Evolutionary conservation across 2,797 vertebrate genomes (phyloP).

Genomic region (Chrysolophus pictus): DNA sequence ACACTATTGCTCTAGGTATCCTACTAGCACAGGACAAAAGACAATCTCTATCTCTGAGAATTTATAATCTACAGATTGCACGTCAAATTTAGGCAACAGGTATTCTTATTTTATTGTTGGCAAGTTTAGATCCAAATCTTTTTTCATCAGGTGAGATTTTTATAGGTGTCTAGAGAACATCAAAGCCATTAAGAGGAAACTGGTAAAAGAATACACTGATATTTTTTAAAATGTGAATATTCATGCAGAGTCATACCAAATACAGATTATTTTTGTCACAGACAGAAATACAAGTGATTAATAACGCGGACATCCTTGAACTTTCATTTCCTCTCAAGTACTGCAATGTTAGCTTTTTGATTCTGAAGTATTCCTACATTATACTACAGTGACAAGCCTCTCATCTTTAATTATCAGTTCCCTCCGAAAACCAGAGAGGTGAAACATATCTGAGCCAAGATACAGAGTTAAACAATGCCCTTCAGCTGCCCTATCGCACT

Average conservation of each 20-base stretch:
- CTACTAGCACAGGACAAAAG: constrained; percentile 3
- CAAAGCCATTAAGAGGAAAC: not conserved
- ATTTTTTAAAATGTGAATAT: constrained; percentile 7
- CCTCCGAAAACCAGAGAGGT: not conserved
- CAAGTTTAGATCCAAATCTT: not conserved
- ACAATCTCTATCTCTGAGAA: not conserved
- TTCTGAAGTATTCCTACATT: constrained; percentile 35
- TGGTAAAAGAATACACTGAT: not conserved
- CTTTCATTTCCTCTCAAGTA: constrained; percentile 56
- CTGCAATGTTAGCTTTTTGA: not conserved
- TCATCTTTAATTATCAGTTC: constrained; percentile 53
- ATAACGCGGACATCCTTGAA: constrained; percentile 31
- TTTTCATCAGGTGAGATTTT: not conserved
- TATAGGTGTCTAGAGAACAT: not conserved
- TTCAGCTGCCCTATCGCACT: not conserved
- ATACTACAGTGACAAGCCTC: constrained; percentile 9
- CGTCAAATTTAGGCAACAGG: not conserved
- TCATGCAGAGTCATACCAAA: constrained; percentile 21
- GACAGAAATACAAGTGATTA: constrained; percentile 39
- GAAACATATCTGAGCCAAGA: not conserved
- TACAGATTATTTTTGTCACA: constrained; percentile 27
- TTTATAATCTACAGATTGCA: constrained; percentile 26
- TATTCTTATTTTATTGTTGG: not conserved
- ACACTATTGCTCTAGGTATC: constrained; percentile 40
- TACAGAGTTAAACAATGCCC: not conserved